These are phyloP conservation scores for Scaptomyza tumidula DNA, from an alignment of 2,888 invertebrate genomes.

Conservation along the genomic window DNA sequence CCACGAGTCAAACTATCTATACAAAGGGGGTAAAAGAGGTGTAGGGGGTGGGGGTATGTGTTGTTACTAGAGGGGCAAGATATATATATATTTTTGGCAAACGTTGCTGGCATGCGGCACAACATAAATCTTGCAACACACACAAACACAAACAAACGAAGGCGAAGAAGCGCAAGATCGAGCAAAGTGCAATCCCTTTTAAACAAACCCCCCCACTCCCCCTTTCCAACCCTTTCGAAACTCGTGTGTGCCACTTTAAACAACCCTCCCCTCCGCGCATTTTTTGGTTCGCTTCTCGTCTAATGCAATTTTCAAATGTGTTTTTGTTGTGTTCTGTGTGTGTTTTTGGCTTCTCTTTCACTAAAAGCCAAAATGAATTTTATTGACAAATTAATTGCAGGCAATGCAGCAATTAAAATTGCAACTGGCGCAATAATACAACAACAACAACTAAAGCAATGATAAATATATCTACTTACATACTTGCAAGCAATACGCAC, in stretches of 20 bases:
- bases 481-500: not conserved
- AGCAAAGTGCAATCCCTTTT: conserved; percentile 45
- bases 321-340: conserved; percentile 4
- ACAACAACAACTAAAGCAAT: conserved; percentile 2
- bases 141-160: not conserved
- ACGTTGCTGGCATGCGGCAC: conserved; percentile 67
- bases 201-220: not conserved
- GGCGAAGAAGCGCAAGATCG: conserved; percentile 16
- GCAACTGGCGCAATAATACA: conserved; percentile 34
- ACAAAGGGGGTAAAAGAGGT: too few relatives aligned
- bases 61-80: not conserved
- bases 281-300: conserved; percentile 7
- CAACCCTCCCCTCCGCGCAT: not conserved
- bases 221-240: not conserved
- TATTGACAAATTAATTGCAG: conserved; percentile 84
- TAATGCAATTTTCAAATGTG: conserved; percentile 55
- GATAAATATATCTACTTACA: too few relatives aligned
- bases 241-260: not conserved
- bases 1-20: too few relatives aligned
- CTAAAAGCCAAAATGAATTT: conserved; percentile 82
- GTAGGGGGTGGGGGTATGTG: too few relatives aligned
- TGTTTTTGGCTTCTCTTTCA: conserved; percentile 44
- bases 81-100: conserved; percentile 36
- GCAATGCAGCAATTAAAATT: conserved; percentile 77
- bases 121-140: conserved; percentile 73